Conservation (phyloP, 1,140 invertebrate genomes). For the Temnothorax nylanderi region DNA sequence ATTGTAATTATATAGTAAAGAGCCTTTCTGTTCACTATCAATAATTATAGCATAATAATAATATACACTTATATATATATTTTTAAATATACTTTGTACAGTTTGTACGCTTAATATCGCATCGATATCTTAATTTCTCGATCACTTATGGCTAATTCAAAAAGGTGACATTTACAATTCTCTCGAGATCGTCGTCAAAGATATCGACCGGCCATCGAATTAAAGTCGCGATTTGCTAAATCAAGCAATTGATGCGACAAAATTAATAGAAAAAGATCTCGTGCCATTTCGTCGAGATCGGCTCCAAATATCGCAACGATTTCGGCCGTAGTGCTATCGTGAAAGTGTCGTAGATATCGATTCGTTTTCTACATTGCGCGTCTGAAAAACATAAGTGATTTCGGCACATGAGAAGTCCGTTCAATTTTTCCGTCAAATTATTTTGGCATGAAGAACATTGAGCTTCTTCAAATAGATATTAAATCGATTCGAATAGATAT, state of each 20-base stretch:
- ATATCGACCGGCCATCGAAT: not conserved
- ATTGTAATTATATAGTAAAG: conserved; percentile 18
- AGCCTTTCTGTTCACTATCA: conserved; percentile 43
- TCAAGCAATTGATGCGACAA: conserved; percentile 45
- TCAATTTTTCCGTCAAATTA: not conserved
- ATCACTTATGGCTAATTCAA: not conserved
- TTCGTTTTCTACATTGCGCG: not conserved
- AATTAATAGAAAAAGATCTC: not conserved
- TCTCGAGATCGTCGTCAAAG: not conserved
- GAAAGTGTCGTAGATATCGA: not conserved
- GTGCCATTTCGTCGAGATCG: conserved; percentile 27
- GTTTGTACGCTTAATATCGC: conserved; percentile 74
- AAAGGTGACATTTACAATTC: not conserved
- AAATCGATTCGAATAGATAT: conserved; percentile 36
- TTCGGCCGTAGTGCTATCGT: not conserved
- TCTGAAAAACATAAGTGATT: not conserved
- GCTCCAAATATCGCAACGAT: conserved; percentile 56
- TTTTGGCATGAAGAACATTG: not conserved
- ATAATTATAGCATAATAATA: conserved; percentile 66
- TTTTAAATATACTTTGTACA: conserved; percentile 82
- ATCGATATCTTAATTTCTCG: conserved; percentile 45
- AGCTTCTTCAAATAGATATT: not conserved
- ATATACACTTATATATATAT: conserved; percentile 31
- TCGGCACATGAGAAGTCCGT: not conserved
- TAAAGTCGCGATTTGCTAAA: conserved; percentile 57